Evolutionary conservation across 2,888 invertebrate genomes (phyloP).

Genomic region (Teleiodes luculella): DNA sequence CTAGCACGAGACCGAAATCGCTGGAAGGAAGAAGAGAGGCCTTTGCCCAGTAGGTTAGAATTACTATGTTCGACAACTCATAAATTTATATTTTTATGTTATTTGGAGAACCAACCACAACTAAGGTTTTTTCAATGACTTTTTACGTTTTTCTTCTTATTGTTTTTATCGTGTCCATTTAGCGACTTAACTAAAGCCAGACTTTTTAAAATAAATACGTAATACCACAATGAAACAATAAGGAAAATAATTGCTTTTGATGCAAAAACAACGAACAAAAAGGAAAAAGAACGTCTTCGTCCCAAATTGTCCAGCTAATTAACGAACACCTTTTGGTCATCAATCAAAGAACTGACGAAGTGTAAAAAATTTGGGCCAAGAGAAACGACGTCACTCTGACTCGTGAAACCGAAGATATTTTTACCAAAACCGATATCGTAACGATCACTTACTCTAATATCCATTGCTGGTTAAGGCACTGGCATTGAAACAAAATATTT

Average conservation of each 20-base stretch:
- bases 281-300: conserved; percentile 29
- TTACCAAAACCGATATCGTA: neutral
- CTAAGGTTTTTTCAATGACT: no score
- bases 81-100: no score
- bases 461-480: neutral
- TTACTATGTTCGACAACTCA: no score
- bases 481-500: neutral
- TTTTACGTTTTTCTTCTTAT: no score
- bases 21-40: no score
- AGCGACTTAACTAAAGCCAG: no score
- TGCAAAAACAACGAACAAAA: conserved; percentile 12
- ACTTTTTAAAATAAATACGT: no score
- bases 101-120: no score
- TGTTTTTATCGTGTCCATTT: no score
- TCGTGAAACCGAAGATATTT: conserved; percentile 31
- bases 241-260: neutral
- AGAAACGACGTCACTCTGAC: conserved; percentile 33
- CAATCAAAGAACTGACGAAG: conserved; percentile 48
- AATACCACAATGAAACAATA: neutral
- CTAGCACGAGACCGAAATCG: no score
- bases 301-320: conserved; percentile 56
- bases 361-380: conserved; percentile 40
- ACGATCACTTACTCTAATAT: neutral
- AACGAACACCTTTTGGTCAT: conserved; percentile 52
- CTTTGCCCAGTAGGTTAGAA: no score